Evolutionary conservation across 2,888 invertebrate species (phyloP), one percentile per base, ranked within the genome.

Genomic region (Chorisops tibialis): DNA sequence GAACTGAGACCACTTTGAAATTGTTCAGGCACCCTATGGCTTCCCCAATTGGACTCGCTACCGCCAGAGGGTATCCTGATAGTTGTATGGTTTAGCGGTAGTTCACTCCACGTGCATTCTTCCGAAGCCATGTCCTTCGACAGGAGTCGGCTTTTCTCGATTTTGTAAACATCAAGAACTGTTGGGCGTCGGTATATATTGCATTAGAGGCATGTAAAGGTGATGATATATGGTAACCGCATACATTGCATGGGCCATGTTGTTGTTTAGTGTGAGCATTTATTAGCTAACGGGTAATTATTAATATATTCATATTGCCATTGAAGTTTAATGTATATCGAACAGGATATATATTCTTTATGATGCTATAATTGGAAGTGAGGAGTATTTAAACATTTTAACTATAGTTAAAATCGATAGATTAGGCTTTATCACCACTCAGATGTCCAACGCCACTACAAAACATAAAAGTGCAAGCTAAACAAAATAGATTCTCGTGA

Each of bases 181-280:
- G 43, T 30, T 43, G 43, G 43, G 30, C 30, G 43, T 56, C 14
- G 30, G 30, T 19, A 50, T 35, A 9, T 11, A 24, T 41, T 11
- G 56, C 24, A 43, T 19, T 30, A 45, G 43, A 18, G 43, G n/a
- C n/a, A 12, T 24, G 59, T 59, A 48, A 63, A 59, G 62, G 59
- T 52, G 48, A 64, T 64, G 64, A 64, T 64, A 62, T 59, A 64
- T 61, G 64, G 59, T 38, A 39, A 64, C 64, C 64, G 54, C 64
- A 64, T 64, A 64, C 64, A 64, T 52, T 64, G 59, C 54, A 59
- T 52, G 47, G 61, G 21, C 45, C 59, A 62, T 59, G 62, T 62
- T 59, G 59, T 59, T 64, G 61, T 64, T 64, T 64, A 64, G 61
- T 59, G 51, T 56, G 4, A 50, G 30, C 56, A 30, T 56, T 56